These are phyloP conservation scores for Anguilla obscura DNA, from an alignment of 2,797 vertebrate genomes.

Conservation along the genomic window DNA sequence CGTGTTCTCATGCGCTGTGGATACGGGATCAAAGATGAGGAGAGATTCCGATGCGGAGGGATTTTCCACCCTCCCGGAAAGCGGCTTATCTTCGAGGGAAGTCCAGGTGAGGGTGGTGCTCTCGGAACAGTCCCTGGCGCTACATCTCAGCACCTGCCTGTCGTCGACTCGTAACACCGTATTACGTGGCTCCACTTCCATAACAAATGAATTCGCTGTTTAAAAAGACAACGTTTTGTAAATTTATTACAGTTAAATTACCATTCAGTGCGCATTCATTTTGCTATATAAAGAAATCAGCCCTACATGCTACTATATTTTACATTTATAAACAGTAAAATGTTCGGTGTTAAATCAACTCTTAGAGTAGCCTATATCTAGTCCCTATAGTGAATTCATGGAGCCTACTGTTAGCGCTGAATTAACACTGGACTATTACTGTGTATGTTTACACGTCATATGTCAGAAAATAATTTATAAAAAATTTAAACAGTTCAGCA, in stretches of 20 bases:
- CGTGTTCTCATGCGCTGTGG: slow-evolving; percentile 48
- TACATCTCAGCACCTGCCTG: slow-evolving; percentile 53
- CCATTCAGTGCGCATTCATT: not conserved
- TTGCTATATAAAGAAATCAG: not conserved
- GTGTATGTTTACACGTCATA: not conserved
- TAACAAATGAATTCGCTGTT: slow-evolving; percentile 42
- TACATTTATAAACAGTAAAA: no score
- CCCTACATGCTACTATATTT: not conserved
- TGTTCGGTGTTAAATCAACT: not conserved
- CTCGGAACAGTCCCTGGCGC: slow-evolving; percentile 49
- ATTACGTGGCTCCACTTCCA: slow-evolving; percentile 45
- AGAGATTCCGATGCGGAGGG: slow-evolving; percentile 21
- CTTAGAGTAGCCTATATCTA: no score
- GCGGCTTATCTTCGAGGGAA: slow-evolving; percentile 54
- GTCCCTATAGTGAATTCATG: not conserved
- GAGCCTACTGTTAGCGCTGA: no score
- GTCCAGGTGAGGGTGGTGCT: slow-evolving; percentile 52
- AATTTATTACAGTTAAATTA: not conserved
- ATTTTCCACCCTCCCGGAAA: slow-evolving; percentile 28
- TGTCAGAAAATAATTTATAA: not conserved
- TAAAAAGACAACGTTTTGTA: slow-evolving; percentile 17
- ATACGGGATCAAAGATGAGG: slow-evolving; percentile 59
- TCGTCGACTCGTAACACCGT: slow-evolving; percentile 57
- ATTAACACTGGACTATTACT: not conserved
- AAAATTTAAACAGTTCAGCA: not conserved